phyloP scores from a whole-genome alignment of 2,113 vertebrate species.

The Cryptoleucopteryx plumbea region DNA sequence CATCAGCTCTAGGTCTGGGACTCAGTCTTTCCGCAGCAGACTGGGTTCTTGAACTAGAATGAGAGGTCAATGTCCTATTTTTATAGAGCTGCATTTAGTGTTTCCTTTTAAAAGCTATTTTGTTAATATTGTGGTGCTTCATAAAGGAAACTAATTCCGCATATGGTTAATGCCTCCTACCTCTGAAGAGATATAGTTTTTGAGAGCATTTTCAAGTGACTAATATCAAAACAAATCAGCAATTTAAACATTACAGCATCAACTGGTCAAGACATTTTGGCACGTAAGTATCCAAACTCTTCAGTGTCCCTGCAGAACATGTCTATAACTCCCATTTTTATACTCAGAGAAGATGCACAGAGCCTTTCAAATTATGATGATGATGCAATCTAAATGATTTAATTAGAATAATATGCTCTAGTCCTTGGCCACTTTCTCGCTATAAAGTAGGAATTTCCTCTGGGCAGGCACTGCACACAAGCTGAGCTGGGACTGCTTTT shows the following conservation, averaged over 20 bases:
- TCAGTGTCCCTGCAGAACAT: not conserved
- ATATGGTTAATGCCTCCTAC: not conserved
- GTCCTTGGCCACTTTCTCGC: not conserved
- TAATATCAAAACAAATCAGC: not conserved
- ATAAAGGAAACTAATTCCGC: not conserved
- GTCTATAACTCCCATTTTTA: not conserved
- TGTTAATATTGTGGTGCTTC: not conserved
- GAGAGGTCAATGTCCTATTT: not conserved
- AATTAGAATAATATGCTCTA: constrained; percentile 46
- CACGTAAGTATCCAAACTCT: not conserved
- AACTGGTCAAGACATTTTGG: not conserved
- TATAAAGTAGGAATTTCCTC: constrained; percentile 55
- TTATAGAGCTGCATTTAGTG: not conserved
- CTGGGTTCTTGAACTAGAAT: not conserved
- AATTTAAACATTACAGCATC: not conserved
- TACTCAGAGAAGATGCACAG: not conserved
- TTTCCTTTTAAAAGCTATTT: not conserved
- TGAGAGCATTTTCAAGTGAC: not conserved
- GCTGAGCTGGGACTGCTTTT: not conserved
- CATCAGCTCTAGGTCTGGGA: not conserved
- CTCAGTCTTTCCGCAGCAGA: not conserved
- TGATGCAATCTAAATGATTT: constrained; percentile 20
- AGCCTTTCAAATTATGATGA: not conserved
- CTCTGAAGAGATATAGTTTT: not conserved
- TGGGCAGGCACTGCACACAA: not conserved